Percentiles rank a stretch among this genome's conserved stretches.
These are phyloP conservation scores for Ormyrus pomaceus DNA, from an alignment of 2,888 invertebrate genomes.

Conservation along the genomic window DNA sequence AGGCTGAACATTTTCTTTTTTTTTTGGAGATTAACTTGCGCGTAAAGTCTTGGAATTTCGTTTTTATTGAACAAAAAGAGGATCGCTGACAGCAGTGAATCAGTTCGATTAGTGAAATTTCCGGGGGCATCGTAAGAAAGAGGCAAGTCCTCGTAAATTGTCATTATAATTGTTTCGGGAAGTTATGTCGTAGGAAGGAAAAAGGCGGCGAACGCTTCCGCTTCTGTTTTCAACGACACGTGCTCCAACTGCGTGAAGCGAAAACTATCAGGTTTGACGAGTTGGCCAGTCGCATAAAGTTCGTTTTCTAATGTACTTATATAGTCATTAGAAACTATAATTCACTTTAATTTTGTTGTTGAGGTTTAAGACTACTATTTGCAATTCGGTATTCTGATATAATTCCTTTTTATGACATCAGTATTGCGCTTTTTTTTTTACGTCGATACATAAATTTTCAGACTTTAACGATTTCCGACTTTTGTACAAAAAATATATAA, in stretches of 20 bases:
- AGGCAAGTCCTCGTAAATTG: not conserved
- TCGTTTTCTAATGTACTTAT: conserved; percentile 6
- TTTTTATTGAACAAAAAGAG: not conserved
- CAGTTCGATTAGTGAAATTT: too few relatives aligned
- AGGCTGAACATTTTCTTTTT: too few relatives aligned
- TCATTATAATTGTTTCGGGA: conserved; percentile 11
- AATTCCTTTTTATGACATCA: too few relatives aligned
- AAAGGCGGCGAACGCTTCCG: conserved; percentile 13
- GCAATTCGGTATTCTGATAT: too few relatives aligned
- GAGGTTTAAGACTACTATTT: too few relatives aligned
- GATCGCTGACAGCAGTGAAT: not conserved
- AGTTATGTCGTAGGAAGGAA: conserved; percentile 6
- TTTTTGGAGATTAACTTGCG: not conserved
- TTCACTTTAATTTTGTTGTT: too few relatives aligned
- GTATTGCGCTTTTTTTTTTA: too few relatives aligned
- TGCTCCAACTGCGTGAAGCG: not conserved
- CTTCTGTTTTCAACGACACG: too few relatives aligned
- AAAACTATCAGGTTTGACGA: conserved; percentile 15
- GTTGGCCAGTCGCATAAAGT: not conserved
- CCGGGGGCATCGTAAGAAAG: not conserved
- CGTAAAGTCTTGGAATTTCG: not conserved
- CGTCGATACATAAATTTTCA: too few relatives aligned
- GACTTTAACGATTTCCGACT: too few relatives aligned
- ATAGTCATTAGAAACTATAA: not conserved
- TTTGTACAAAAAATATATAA: too few relatives aligned